Percentiles rank a stretch among this genome's conserved stretches.
phyloP scores from a whole-genome alignment of 2,113 vertebrate genomes.

The Hyperoodon ampullatus region DNA sequence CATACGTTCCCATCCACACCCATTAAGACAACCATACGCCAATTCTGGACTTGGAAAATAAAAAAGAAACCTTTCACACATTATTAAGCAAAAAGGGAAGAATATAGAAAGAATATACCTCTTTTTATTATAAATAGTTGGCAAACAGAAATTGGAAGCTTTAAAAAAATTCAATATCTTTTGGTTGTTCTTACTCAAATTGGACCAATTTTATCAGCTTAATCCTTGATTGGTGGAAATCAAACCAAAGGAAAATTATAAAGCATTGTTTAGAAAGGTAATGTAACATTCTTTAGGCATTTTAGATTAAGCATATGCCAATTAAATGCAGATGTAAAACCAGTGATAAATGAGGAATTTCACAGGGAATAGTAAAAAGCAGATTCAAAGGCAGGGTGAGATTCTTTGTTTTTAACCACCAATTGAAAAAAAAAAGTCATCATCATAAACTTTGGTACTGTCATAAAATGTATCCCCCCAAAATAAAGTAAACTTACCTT shows the following conservation, averaged over 20 bases:
- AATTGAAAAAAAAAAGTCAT: background rate
- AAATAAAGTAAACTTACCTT: conserved; percentile 89
- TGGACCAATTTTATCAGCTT: background rate
- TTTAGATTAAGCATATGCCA: conserved; percentile 6
- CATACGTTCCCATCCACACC: background rate
- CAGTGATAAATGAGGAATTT: background rate
- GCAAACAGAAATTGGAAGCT: background rate
- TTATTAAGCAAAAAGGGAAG: background rate
- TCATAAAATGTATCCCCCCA: background rate
- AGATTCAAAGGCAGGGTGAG: background rate
- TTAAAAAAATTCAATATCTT: background rate
- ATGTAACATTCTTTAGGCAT: background rate
- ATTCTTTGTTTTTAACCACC: background rate
- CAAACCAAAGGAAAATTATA: conserved; percentile 8
- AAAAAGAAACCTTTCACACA: background rate
- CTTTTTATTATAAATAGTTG: background rate
- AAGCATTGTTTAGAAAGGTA: background rate
- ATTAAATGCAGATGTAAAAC: conserved; percentile 5
- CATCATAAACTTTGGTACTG: background rate
- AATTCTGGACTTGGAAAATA: background rate
- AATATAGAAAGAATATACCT: background rate
- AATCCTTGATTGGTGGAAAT: background rate
- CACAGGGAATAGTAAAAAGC: background rate
- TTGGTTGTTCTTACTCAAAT: background rate
- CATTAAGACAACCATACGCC: background rate